Percentiles rank a stretch among this genome's conserved stretches.
Conservation (phyloP, 2,113 vertebrate species). For the Anarhynchus alexandrinus region DNA sequence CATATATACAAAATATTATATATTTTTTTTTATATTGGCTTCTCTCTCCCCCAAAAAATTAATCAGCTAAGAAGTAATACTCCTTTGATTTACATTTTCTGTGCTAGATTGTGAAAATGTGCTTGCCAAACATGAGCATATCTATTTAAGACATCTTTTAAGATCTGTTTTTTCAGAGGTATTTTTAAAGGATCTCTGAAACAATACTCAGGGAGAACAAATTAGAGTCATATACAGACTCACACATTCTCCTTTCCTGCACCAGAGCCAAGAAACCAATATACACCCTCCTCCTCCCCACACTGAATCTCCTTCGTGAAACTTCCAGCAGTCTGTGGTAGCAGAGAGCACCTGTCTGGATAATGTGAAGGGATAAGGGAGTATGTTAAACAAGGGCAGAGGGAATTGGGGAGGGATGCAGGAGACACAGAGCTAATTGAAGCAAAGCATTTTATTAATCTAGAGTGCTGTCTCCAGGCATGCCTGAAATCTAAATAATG, state of each 20-base stretch:
- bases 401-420: slow-evolving; percentile 61
- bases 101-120: neutral
- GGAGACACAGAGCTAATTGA: slow-evolving; percentile 63
- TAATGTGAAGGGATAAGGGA: slow-evolving; percentile 63
- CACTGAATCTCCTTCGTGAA: neutral
- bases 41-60: neutral
- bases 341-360: slow-evolving; percentile 61
- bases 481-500: slow-evolving; percentile 69
- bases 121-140: neutral
- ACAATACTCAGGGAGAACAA: neutral
- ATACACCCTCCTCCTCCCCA: neutral
- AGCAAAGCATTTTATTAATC: slow-evolving; percentile 65
- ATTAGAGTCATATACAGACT: neutral
- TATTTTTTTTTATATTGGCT: neutral
- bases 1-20: neutral
- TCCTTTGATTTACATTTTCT: neutral
- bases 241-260: neutral
- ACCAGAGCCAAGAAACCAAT: neutral
- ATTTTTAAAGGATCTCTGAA: neutral
- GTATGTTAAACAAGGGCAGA: slow-evolving; percentile 70
- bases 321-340: slow-evolving; percentile 25
- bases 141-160: neutral
- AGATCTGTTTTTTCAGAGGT: neutral
- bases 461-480: slow-evolving; percentile 51
- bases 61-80: neutral